Evolutionary conservation across 2,113 vertebrate species (phyloP).

Genomic region (Chamaea fasciata): DNA sequence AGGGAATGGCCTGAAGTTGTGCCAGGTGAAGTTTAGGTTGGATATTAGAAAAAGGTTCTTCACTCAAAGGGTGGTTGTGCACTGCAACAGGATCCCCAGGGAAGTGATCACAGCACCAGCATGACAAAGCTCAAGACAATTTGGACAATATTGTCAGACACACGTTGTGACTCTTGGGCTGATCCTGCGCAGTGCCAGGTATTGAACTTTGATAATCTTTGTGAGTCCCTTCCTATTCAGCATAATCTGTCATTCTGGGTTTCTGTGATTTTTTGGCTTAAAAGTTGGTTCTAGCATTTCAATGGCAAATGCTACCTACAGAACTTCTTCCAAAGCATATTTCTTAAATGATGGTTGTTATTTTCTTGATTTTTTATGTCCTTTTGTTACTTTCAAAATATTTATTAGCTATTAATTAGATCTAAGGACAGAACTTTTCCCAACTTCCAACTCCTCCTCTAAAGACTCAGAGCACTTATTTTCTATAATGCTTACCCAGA

Average conservation of each 20-base stretch:
- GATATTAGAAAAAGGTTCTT: neutral
- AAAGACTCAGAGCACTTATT: neutral
- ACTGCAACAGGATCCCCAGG: neutral
- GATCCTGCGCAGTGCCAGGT: neutral
- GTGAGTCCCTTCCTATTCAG: neutral
- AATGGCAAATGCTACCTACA: neutral
- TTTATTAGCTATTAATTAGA: neutral
- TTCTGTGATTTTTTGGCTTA: neutral
- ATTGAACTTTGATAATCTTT: neutral
- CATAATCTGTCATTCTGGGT: neutral
- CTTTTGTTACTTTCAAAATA: neutral
- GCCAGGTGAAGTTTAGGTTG: neutral
- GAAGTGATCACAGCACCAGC: neutral
- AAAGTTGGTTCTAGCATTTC: neutral
- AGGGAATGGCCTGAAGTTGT: neutral
- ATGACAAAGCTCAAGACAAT: neutral
- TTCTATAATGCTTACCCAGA: neutral
- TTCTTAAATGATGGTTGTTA: neutral
- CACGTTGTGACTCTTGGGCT: neutral
- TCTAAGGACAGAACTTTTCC: neutral
- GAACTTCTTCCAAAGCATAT: neutral
- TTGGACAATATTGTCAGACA: neutral
- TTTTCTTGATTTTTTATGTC: neutral
- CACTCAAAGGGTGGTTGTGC: fast-evolving
- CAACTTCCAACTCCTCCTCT: neutral